Conservation (phyloP, 2,113 vertebrate genomes). For the Dipodomys merriami region DNA sequence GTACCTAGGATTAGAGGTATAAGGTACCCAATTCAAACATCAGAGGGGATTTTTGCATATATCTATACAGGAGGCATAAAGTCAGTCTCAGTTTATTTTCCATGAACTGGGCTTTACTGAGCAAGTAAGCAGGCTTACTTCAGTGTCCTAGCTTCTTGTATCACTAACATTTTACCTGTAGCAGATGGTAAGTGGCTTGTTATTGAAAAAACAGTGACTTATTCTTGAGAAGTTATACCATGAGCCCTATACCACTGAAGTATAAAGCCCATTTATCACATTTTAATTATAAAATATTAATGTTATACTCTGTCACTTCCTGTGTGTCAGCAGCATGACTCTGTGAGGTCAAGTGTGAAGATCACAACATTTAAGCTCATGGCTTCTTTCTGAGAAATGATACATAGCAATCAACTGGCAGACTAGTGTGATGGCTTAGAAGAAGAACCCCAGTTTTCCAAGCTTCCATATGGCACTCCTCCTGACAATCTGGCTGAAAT, state of each 20-base stretch:
- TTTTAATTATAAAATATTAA: slow-evolving; percentile 54
- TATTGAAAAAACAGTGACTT: slow-evolving; percentile 29
- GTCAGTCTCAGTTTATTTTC: background rate
- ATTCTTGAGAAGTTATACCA: slow-evolving; percentile 24
- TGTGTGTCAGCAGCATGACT: background rate
- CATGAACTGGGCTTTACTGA: background rate
- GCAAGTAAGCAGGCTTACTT: slow-evolving; percentile 5
- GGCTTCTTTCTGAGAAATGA: slow-evolving; percentile 19
- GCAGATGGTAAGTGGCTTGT: slow-evolving; percentile 18
- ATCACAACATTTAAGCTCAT: background rate
- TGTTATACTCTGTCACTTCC: slow-evolving; percentile 30
- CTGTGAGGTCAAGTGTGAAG: background rate
- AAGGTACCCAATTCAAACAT: too few relatives aligned
- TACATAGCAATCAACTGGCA: background rate
- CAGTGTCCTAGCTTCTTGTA: background rate
- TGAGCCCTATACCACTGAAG: background rate
- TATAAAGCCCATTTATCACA: background rate
- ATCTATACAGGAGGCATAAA: background rate
- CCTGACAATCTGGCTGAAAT: slow-evolving; percentile 44
- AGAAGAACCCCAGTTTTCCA: slow-evolving; percentile 8
- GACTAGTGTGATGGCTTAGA: background rate
- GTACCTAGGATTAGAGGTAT: too few relatives aligned
- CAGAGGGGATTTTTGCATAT: background rate
- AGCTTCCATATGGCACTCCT: background rate
- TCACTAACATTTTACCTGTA: slow-evolving; percentile 26